Base-by-base conservation (phyloP, 2,797 vertebrate species). In the Scomberomorus guttatus region DNA sequence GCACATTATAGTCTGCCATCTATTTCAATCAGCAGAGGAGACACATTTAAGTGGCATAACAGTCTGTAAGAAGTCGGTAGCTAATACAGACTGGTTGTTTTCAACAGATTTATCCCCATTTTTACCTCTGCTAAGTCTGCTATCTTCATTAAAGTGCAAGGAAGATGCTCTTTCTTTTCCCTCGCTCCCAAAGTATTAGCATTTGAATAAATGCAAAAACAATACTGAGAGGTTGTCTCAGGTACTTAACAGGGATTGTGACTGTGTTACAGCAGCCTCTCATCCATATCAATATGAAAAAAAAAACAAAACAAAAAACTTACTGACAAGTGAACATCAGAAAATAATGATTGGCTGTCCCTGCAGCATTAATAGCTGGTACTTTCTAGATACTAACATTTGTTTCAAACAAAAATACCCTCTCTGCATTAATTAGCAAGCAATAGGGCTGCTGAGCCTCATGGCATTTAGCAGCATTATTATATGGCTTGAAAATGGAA, bases 351-450 rank as follows among this genome's bases (percentile, higher is more conserved):
- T 57, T 67, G 48, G 11, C 56, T 71, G 8, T 72, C 69, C 64
- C 76, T 64, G 57, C 58, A 84, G 72, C 61, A 68, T 79, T 82
- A 78, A 72, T 73, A 70, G 70, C 64, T 64, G 59, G 64, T 17
- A 77, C n/a, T n/a, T n/a, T n/a, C n/a, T 80, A 71, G 67, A 87
- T 75, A 71, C 59, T 66, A 80, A 83, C 24, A 73, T 64, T 70
- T 72, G 63, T 32, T 68, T 77, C 34, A 64, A 81, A 82, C 52
- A 71, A n/a, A 78, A 79, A 83, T 44, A 54, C 50, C 74, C 50
- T 67, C 6, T 81, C 66, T 63, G 61, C 50, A 79, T 77, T 79
- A 69, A 61, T 64, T 7, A 70, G 65, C 24, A 58, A 72, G 32
- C 76, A 85, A 78, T 55, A 62, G 48, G 42, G 48, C 55, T 34